Evolutionary conservation across 2,888 invertebrate genomes (phyloP).

Genomic region (Tuta absoluta): DNA sequence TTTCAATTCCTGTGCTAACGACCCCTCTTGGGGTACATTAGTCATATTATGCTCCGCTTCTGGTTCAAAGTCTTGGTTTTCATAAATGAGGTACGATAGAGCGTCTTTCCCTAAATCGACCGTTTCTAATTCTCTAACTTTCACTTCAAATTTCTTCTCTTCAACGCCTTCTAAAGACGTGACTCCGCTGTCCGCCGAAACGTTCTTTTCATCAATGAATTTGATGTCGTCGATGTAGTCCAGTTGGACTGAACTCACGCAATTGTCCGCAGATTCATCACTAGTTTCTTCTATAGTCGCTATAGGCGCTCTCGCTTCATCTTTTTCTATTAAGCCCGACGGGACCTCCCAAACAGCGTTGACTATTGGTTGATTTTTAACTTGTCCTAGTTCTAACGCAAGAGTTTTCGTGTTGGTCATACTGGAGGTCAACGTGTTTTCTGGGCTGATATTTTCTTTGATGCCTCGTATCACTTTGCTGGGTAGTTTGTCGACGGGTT

Average conservation of each 20-base stretch:
- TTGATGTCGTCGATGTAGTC: conserved; percentile 63
- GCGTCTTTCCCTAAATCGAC: conserved; percentile 74
- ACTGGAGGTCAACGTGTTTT: conserved; percentile 78
- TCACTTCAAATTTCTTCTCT: conserved; percentile 33
- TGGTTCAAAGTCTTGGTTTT: conserved; percentile 55
- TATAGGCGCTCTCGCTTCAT: conserved; percentile 64
- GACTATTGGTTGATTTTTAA: conserved; percentile 51
- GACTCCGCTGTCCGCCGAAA: conserved; percentile 41
- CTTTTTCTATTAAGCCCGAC: conserved; percentile 50
- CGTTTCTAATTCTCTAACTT: conserved; percentile 40
- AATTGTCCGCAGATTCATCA: conserved; percentile 56
- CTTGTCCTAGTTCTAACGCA: conserved; percentile 60
- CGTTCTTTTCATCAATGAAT: conserved; percentile 46
- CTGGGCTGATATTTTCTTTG: conserved; percentile 84
- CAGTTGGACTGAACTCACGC: conserved; percentile 50
- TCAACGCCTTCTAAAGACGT: conserved; percentile 37
- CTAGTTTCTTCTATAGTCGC: conserved; percentile 70
- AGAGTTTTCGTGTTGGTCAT: conserved; percentile 68
- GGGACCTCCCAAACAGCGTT: conserved; percentile 53
- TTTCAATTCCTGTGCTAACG: conserved; percentile 65
- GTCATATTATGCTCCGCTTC: conserved; percentile 37
- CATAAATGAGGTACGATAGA: conserved; percentile 65
- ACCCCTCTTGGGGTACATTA: conserved; percentile 45
- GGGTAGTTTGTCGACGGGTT: conserved; percentile 75
- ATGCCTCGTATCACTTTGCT: conserved; percentile 81